Conservation (phyloP, 1,140 invertebrate genomes). For the Diabrotica virgifera region DNA sequence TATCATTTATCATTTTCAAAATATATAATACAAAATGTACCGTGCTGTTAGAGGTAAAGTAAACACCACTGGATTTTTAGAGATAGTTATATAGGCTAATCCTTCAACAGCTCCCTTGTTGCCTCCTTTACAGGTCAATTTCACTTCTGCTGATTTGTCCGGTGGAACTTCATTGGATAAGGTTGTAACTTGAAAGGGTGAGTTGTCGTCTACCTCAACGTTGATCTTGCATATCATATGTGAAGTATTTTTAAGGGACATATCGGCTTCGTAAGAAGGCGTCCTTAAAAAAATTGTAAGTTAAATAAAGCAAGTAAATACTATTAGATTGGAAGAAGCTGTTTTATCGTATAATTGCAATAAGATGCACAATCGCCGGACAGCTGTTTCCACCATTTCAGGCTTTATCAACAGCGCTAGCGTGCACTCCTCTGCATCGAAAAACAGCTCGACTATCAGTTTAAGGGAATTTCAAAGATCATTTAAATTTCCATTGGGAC, state of each 20-base stretch:
- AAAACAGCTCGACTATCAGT: too few relatives aligned
- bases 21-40: not conserved
- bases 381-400: too few relatives aligned
- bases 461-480: too few relatives aligned
- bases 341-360: too few relatives aligned
- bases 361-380: too few relatives aligned
- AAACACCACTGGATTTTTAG: slow-evolving; percentile 40
- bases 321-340: too few relatives aligned
- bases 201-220: slow-evolving; percentile 1
- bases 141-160: slow-evolving; percentile 11
- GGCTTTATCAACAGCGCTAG: too few relatives aligned
- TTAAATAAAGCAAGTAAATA: not conserved
- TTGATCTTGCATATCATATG: not conserved
- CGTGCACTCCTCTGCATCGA: too few relatives aligned
- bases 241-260: slow-evolving; percentile 4
- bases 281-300: not conserved
- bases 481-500: too few relatives aligned
- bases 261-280: not conserved
- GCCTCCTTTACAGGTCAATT: slow-evolving; percentile 26
- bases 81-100: slow-evolving; percentile 29
- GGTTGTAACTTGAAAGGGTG: slow-evolving; percentile 19
- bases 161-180: slow-evolving; percentile 22
- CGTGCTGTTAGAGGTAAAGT: slow-evolving; percentile 26
- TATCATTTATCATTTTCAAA: too few relatives aligned
- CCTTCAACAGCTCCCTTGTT: slow-evolving; percentile 24